phyloP scores from a whole-genome alignment of 2,797 vertebrate genomes.

The Spinus pinus region DNA sequence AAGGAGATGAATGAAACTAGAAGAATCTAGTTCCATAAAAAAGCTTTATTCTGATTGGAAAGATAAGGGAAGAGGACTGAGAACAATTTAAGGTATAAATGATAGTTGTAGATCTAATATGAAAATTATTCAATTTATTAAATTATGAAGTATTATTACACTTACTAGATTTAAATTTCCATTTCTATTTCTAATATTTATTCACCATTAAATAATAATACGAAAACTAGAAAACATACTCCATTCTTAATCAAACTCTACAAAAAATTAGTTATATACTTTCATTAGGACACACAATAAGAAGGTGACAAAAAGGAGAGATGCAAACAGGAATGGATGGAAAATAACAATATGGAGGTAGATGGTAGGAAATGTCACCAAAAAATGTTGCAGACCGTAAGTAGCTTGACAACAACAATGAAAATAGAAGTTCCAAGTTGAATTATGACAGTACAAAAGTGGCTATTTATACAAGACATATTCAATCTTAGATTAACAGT shows the following conservation, averaged over 20 bases:
- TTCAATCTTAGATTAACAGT: background rate
- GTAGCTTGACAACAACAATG: background rate
- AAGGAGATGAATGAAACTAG: background rate
- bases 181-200: background rate
- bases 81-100: background rate
- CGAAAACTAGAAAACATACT: background rate
- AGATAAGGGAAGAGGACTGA: background rate
- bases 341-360: background rate
- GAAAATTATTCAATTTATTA: background rate
- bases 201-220: background rate
- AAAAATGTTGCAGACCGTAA: background rate
- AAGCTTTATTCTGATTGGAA: background rate
- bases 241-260: background rate
- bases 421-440: background rate
- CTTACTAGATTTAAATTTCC: background rate
- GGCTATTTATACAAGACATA: background rate
- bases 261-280: background rate
- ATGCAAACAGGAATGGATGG: background rate
- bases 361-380: background rate
- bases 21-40: background rate
- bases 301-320: background rate
- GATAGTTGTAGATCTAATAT: background rate
- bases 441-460: background rate
- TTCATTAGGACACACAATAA: background rate
- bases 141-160: background rate